A percentile compares a stretch with the other conserved stretches of the same genome.
These are phyloP conservation scores for Epinotia brunnichana DNA, from an alignment of 2,888 invertebrate species.

Conservation along the genomic window DNA sequence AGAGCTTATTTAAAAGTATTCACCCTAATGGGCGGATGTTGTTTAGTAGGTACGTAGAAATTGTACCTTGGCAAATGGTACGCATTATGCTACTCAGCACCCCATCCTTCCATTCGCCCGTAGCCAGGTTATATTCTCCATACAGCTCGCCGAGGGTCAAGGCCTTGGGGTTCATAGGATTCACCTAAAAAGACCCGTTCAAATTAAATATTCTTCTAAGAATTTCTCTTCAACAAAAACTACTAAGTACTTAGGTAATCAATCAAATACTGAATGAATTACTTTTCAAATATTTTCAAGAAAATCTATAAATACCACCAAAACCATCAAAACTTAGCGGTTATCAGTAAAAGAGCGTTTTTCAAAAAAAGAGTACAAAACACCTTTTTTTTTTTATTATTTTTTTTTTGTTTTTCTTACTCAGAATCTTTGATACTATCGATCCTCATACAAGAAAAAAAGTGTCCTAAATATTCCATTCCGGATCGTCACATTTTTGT, in stretches of 20 bases:
- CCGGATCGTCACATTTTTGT: no score
- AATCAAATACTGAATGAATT: no score
- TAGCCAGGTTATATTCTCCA: conserved; percentile 94
- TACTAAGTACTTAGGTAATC: no score
- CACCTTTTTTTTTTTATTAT: no score
- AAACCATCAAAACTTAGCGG: background rate
- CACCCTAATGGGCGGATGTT: background rate
- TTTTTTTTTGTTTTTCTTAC: no score
- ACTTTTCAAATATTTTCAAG: background rate
- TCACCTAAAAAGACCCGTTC: conserved; percentile 62
- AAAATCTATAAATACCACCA: no score
- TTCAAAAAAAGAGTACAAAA: no score
- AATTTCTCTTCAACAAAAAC: background rate
- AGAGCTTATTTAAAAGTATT: no score
- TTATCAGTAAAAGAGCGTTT: no score
- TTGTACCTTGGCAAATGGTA: conserved; percentile 86
- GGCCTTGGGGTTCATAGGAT: conserved; percentile 94
- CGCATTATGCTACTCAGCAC: conserved; percentile 92
- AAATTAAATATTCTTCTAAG: background rate
- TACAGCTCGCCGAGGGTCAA: conserved; percentile 94
- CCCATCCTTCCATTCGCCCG: conserved; percentile 95
- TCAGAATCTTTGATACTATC: no score
- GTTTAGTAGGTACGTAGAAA: background rate
- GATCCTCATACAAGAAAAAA: no score
- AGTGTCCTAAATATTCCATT: no score